phyloP scores from a whole-genome alignment of 2,113 vertebrate species.

The Tragulus kanchil region DNA sequence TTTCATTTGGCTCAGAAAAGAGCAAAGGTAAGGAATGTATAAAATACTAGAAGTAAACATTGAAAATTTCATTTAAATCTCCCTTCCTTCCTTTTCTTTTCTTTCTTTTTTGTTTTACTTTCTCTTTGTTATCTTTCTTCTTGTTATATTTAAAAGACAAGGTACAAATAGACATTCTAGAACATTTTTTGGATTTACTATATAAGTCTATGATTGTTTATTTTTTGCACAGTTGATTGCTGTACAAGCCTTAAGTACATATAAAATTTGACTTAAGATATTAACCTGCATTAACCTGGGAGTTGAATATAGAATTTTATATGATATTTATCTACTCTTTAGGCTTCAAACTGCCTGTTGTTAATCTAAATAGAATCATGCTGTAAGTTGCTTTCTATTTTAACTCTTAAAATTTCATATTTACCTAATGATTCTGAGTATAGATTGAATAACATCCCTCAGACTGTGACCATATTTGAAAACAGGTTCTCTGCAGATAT shows the following conservation, averaged over 20 bases:
- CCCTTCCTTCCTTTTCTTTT: background rate
- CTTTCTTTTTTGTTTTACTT: background rate
- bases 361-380: background rate
- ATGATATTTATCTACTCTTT: background rate
- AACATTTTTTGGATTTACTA: background rate
- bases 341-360: background rate
- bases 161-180: background rate
- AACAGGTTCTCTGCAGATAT: background rate
- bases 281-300: background rate
- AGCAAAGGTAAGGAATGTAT: background rate
- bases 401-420: background rate
- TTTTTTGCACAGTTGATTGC: slow-evolving; percentile 12
- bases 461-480: background rate
- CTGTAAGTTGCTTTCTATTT: background rate
- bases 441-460: background rate
- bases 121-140: background rate
- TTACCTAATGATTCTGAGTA: background rate
- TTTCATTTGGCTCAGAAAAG: background rate
- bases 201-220: background rate
- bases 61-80: background rate
- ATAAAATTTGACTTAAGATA: background rate
- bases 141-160: background rate
- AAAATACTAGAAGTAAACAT: background rate
- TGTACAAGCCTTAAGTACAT: background rate
- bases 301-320: background rate